Evolutionary conservation across 2,113 vertebrate species (phyloP), one percentile per base, ranked within the genome.

Genomic region (Leptocoma aspasia): DNA sequence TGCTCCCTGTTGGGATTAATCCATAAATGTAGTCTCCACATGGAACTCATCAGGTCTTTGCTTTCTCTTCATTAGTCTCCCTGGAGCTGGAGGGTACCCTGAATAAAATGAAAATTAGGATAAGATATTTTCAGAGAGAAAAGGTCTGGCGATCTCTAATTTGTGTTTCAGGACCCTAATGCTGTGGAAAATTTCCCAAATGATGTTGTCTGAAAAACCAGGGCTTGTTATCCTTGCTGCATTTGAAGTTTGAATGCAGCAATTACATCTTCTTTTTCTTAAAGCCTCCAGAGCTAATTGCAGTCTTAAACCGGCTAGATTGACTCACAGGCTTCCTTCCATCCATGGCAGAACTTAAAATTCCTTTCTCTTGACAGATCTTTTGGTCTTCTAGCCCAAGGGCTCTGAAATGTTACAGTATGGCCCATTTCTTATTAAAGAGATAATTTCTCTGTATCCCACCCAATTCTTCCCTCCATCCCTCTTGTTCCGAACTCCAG

Each of bases 1-100:
- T 97, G 91, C 94, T 97, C 96, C 95, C 97, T 97, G 96, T 97
- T 97, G 97, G 97, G 89, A 97, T 97, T 97, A 97, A 97, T 98
- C 95, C 96, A 93, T 97, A 97, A 97, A 97, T 88, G 93, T 94
- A 97, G 53, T 91, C 97, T 97, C 97, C 94, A 76, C 91, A 90
- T 96, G 96, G 96, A 97, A 95, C 90, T 95, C 95, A 96, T 97
- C 95, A 95, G 92, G 80, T 96, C 93, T 96, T 96, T 89, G 90
- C 96, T 94, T 94, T 85, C 95, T 86, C 84, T 97, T 97, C 96
- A 96, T 95, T 96, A 95, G 95, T 93, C 97, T 97, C 97, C 81
- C 60, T 87, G 95, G 94, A 97, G 91, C 86, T 84, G 65, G 84
- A 96, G 37, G 66, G 66, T 57, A 96, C 90, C 90, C 77, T 95